These are phyloP conservation scores for Brachyhypopomus occidentalis DNA, from an alignment of 2,113 vertebrate species.

Conservation along the genomic window DNA sequence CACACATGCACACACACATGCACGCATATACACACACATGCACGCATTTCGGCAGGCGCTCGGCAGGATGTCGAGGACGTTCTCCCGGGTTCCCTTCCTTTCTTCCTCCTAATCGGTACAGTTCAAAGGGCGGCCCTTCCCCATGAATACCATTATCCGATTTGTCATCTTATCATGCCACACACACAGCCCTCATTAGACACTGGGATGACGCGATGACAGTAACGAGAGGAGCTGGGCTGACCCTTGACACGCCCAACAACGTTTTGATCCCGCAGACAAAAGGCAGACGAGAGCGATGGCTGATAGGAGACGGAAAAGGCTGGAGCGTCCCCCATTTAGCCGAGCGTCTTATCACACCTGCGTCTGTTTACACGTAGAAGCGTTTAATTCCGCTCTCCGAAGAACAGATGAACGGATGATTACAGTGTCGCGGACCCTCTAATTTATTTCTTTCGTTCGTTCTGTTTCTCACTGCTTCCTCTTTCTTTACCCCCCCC, in stretches of 20 bases:
- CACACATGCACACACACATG: no score
- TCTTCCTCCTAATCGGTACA: conserved; percentile 38
- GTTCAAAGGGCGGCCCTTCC: conserved; percentile 35
- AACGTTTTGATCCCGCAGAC: conserved; percentile 2
- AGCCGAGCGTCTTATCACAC: conserved; percentile 21
- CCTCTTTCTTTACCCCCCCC: background rate
- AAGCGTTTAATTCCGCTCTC: conserved; percentile 24
- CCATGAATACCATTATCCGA: conserved; percentile 49
- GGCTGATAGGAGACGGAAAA: conserved; percentile 15
- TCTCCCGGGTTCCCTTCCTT: background rate
- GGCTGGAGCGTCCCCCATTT: conserved; percentile 8
- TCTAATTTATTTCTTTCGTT: background rate
- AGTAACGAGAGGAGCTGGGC: conserved; percentile 20
- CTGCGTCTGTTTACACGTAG: conserved; percentile 14
- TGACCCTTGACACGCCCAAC: conserved; percentile 27
- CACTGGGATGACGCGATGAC: conserved; percentile 16
- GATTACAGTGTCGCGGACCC: background rate
- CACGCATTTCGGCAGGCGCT: conserved; percentile 51
- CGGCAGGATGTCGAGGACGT: conserved; percentile 10
- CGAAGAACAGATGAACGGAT: conserved; percentile 10
- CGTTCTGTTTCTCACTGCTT: background rate
- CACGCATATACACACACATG: conserved; percentile 2
- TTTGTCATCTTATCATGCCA: conserved; percentile 38
- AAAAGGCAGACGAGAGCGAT: conserved; percentile 12
- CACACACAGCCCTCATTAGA: conserved; percentile 29